Evolutionary conservation across 2,888 invertebrate genomes (phyloP), one percentile per base, ranked within the genome.

Genomic region (Erebia palarica): DNA sequence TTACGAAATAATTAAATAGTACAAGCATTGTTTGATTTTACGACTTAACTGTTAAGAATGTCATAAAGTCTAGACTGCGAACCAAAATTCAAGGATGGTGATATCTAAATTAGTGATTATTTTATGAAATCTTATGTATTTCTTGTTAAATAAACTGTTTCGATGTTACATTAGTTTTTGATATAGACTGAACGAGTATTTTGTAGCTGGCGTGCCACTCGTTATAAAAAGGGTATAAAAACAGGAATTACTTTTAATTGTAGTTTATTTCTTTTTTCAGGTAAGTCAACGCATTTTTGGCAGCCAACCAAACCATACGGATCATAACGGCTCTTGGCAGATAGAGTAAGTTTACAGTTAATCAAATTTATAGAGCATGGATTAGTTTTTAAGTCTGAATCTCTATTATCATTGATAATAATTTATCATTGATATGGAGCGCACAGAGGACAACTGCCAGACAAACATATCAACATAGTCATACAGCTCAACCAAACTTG

Each of bases 201-300:
- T 47, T 47, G 47, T 47, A 47, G 11, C 10, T 44, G 10, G 10
- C 44, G 10, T 44, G 10, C 44, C 1, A 42, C n/a, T 44, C 8
- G 44, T 44, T 27, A 27, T 27, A 3, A 27, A 27, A 27, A 27
- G 27, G 2, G 2, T 27, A 27, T 2, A 27, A 27, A 27, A 27
- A 68, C 76, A 76, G 72, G 79, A 77, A 80, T 80, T 78, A 79
- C 73, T 53, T 80, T 80, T 83, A 79, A 84, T 80, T 78, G 71
- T 78, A 76, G 73, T 80, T 78, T 55, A 9, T 55, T 82, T 65
- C 77, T 81, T 74, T 79, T 85, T 82, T 70, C 83, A 84, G 84
- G 84, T 85, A 84, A 84, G 83, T 74, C 72, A 1, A 51, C 63
- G 57, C 64, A 47, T 65, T 18, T 47, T 8, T 3, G 47, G 44